Percentiles rank a stretch among this genome's conserved stretches.
These are phyloP conservation scores for Sinohyriopsis cumingii DNA, from an alignment of 2,888 invertebrate species.

Conservation along the genomic window DNA sequence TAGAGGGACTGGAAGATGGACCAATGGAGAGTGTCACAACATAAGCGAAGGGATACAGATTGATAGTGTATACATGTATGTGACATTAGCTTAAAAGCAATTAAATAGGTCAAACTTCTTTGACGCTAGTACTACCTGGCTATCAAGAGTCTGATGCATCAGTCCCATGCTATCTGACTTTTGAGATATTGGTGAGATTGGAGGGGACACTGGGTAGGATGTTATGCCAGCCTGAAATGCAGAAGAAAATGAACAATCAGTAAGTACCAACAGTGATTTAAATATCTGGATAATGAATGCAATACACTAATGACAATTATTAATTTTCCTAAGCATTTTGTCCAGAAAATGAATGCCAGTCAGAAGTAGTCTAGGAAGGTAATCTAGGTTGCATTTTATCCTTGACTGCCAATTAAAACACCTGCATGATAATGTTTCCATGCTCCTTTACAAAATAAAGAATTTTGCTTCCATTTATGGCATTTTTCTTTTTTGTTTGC, in stretches of 20 bases:
- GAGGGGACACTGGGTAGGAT: slow-evolving; percentile 52
- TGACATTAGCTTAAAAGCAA: not conserved
- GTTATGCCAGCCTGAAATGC: slow-evolving; percentile 42
- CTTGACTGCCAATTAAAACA: no score
- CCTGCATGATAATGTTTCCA: no score
- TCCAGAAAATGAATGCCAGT: no score
- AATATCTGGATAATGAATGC: no score
- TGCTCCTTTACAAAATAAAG: no score
- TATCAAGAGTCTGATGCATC: slow-evolving; percentile 36
- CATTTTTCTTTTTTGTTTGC: no score
- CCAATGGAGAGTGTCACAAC: not conserved
- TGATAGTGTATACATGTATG: not conserved
- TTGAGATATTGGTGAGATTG: slow-evolving; percentile 61
- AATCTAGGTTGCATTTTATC: no score
- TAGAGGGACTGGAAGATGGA: not conserved
- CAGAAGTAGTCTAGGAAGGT: no score
- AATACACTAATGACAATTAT: no score
- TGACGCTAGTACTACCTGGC: slow-evolving; percentile 25
- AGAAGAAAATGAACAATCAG: not conserved
- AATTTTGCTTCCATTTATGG: no score
- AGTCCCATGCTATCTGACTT: slow-evolving; percentile 42
- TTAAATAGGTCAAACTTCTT: not conserved
- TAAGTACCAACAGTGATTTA: not conserved
- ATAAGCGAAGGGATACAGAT: no score
- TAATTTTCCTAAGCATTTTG: no score